A percentile compares a stretch with the other conserved stretches of the same genome.
phyloP scores from a whole-genome alignment of 2,797 vertebrate genomes.

The Sphenodon punctatus region DNA sequence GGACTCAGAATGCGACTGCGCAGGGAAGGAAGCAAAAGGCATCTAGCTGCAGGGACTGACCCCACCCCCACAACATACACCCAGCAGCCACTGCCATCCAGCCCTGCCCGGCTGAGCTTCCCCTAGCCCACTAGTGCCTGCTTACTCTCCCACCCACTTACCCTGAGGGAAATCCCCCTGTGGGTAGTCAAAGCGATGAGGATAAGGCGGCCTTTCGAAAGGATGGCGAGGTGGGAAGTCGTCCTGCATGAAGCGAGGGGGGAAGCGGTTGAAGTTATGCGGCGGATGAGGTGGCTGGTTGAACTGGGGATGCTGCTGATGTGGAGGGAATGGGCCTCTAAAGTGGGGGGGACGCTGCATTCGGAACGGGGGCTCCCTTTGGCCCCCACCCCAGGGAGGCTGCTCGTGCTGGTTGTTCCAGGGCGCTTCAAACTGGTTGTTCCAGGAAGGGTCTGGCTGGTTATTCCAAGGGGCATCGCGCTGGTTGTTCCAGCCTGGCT shows the following conservation, averaged over 20 bases:
- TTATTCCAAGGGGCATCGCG: conserved; percentile 89
- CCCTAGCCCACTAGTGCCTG: too few relatives aligned
- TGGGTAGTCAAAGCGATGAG: conserved; percentile 93
- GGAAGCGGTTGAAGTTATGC: conserved; percentile 94
- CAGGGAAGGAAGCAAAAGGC: background rate
- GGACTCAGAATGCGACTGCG: fast-evolving
- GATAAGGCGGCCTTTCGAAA: conserved; percentile 93
- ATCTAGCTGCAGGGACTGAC: background rate
- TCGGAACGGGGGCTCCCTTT: conserved; percentile 93
- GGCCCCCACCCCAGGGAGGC: conserved; percentile 91
- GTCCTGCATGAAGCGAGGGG: conserved; percentile 96
- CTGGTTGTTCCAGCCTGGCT: conserved; percentile 90
- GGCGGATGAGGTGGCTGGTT: conserved; percentile 94
- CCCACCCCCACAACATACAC: fast-evolving
- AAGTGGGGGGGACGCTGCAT: conserved; percentile 97
- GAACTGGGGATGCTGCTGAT: conserved; percentile 96
- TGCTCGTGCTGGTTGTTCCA: conserved; percentile 95
- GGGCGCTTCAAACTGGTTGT: conserved; percentile 90
- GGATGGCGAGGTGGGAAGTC: conserved; percentile 95
- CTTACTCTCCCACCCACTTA: conserved; percentile 63
- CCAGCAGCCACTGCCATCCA: too few relatives aligned
- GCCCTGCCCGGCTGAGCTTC: too few relatives aligned
- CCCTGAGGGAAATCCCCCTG: conserved; percentile 93
- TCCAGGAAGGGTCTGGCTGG: conserved; percentile 92
- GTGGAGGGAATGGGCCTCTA: conserved; percentile 93